Evolutionary conservation across 2,797 vertebrate genomes (phyloP), one percentile per base, ranked within the genome.

Genomic region (Serranus cabrilla): DNA sequence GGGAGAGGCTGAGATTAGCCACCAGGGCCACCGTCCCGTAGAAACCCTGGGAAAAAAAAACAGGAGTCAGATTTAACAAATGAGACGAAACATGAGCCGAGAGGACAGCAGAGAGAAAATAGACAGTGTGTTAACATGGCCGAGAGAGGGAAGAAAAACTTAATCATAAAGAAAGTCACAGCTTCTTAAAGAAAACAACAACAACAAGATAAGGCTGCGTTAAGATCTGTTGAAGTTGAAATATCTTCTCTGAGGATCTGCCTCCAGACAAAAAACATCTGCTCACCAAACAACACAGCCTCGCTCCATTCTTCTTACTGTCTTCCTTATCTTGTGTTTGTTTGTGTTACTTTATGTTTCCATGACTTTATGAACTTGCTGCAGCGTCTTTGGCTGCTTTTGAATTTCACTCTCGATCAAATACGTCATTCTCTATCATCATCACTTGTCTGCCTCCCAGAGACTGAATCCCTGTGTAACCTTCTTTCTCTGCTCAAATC

Each of bases 1-100:
- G 87, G 81, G 97, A 97, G 77, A 99, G 96, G 90, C 94, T 95
- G 89, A 99, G 94, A 91, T 95, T 97, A 83, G 96, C 95, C 89
- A 97, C 91, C 75, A 97, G 87, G 89, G 95, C 95, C 72, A 97
- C 92, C 16, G 94, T 93, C 78, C 95, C 95, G 60, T 96, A 95
- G 94, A 97, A 96, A 92, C 96, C 95, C 97, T 98, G 93, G 7
- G 85, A 39, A 51, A 27, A 77, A 3, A 58, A 11, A 13, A 74
- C 20, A 31, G 58, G 18, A 60, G 39, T 34, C 2, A 4, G 34
- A 71, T 25, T 71, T 16, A 62, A 65, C 11, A 50, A 45, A 39
- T 5, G 2, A 27, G 23, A 65, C 10, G 8, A n/a, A 73, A 16
- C 9, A 4, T 47, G 9, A 54, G 4, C 11, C 11, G 17, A 18